Evolutionary conservation across 2,888 invertebrate genomes (phyloP).

Genomic region (Leucoma salicis): DNA sequence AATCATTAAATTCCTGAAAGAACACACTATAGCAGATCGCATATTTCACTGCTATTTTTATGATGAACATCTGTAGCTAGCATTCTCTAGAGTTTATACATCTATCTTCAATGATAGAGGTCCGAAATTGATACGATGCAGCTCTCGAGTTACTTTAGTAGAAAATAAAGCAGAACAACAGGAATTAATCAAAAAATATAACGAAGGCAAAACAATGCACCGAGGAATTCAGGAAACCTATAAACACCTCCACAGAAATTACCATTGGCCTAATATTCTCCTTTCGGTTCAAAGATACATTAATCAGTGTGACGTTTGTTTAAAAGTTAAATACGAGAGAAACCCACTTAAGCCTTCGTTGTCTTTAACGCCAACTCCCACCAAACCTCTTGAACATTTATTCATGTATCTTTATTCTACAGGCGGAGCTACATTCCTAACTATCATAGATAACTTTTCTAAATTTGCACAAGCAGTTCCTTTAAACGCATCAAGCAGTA

Average conservation of each 20-base stretch:
- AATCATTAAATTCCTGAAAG: too few species aligned
- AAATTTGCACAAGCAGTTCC: constrained; percentile 34
- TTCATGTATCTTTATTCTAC: constrained; percentile 27
- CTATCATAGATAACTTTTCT: constrained; percentile 29
- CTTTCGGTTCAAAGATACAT: constrained; percentile 28
- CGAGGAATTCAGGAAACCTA: constrained; percentile 2
- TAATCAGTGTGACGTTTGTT: constrained; percentile 32
- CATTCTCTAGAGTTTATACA: too few species aligned
- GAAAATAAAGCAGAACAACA: constrained; percentile 11
- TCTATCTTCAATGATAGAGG: too few species aligned
- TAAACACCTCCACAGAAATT: constrained; percentile 12
- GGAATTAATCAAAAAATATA: constrained; percentile 4
- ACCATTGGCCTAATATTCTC: constrained; percentile 23
- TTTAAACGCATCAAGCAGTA: constrained; percentile 19
- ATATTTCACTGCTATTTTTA: too few species aligned
- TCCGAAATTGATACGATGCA: too few species aligned
- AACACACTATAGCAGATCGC: too few species aligned
- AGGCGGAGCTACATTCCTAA: constrained; percentile 12
- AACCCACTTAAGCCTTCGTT: constrained; percentile 32
- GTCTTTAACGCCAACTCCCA: constrained; percentile 26
- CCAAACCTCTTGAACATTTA: constrained; percentile 21
- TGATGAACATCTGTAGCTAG: too few species aligned
- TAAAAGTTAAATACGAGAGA: constrained; percentile 34
- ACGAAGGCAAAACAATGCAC: constrained; percentile 10
- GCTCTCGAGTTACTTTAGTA: constrained; percentile 16